Evolutionary conservation across 2,888 invertebrate species (phyloP).

Genomic region (Sesia bembeciformis): DNA sequence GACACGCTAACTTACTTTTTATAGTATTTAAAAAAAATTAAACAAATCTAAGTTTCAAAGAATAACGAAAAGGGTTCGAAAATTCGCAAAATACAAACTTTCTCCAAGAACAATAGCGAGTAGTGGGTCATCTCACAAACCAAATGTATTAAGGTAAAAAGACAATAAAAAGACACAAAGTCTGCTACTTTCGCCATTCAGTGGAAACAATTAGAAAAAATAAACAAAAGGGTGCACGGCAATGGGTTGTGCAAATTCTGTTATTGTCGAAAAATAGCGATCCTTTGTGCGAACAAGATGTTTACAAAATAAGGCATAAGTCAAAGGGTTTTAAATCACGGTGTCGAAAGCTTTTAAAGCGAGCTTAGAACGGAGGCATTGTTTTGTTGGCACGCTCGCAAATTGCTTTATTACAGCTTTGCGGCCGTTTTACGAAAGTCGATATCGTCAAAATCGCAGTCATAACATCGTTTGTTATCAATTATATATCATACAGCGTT

Average conservation of each 20-base stretch:
- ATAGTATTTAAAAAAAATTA: too few relatives aligned
- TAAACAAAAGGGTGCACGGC: slow-evolving; percentile 56
- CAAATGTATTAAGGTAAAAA: slow-evolving; percentile 39
- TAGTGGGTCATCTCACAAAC: slow-evolving; percentile 30
- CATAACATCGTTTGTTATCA: slow-evolving; percentile 65
- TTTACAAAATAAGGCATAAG: slow-evolving; percentile 67
- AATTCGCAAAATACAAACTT: slow-evolving; percentile 45
- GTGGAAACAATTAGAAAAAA: slow-evolving; percentile 28
- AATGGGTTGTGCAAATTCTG: slow-evolving; percentile 64
- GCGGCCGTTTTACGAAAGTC: slow-evolving; percentile 52
- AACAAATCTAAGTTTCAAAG: not conserved
- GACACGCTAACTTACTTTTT: too few relatives aligned
- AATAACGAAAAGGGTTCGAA: slow-evolving; percentile 44
- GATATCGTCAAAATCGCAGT: slow-evolving; percentile 65
- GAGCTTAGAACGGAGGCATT: slow-evolving; percentile 65
- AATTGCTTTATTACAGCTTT: slow-evolving; percentile 70
- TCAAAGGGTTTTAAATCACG: slow-evolving; percentile 73
- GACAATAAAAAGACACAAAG: not conserved
- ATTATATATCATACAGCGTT: too few relatives aligned
- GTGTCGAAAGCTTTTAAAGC: slow-evolving; percentile 72
- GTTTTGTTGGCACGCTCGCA: slow-evolving; percentile 66
- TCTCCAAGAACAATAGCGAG: slow-evolving; percentile 45
- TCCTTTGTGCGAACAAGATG: slow-evolving; percentile 60
- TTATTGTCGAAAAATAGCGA: slow-evolving; percentile 49
- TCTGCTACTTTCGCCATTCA: slow-evolving; percentile 42